Conservation (phyloP, 2,888 invertebrate genomes). For the Bimastos eiseni region DNA sequence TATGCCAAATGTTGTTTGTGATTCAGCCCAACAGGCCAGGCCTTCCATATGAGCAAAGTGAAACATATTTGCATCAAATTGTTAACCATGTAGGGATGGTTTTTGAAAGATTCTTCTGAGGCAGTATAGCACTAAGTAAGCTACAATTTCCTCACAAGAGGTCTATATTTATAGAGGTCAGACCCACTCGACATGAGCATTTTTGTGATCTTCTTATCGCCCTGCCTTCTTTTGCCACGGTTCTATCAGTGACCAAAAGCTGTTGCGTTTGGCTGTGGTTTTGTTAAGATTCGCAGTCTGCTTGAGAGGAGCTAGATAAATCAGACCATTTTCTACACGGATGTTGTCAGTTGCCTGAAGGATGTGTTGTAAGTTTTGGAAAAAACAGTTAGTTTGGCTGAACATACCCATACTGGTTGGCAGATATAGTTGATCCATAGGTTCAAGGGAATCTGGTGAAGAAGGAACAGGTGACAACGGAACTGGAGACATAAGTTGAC, state of each 20-base stretch:
- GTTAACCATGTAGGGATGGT: background rate
- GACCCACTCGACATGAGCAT: too few relatives aligned
- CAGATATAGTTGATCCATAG: background rate
- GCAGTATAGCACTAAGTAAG: background rate
- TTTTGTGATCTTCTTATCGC: background rate
- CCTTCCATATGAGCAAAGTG: too few relatives aligned
- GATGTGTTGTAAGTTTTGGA: background rate
- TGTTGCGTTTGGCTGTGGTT: background rate
- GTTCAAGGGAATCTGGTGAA: slow-evolving; percentile 17
- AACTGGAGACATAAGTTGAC: slow-evolving; percentile 44
- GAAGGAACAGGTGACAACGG: slow-evolving; percentile 28
- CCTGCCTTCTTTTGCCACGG: background rate
- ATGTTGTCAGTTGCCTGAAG: background rate
- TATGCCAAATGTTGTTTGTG: background rate
- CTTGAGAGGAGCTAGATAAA: background rate
- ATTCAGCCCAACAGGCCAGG: too few relatives aligned
- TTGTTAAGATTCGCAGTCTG: background rate
- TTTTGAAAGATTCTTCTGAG: background rate
- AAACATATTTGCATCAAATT: background rate
- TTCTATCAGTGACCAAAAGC: background rate
- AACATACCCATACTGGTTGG: background rate
- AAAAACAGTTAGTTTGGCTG: background rate
- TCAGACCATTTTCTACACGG: background rate
- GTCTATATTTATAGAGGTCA: too few relatives aligned
- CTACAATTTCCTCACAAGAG: background rate